A percentile compares a stretch with the other conserved stretches of the same genome.
Evolutionary conservation across 1,140 invertebrate genomes (phyloP).

Genomic region (Lepidurus apus): DNA sequence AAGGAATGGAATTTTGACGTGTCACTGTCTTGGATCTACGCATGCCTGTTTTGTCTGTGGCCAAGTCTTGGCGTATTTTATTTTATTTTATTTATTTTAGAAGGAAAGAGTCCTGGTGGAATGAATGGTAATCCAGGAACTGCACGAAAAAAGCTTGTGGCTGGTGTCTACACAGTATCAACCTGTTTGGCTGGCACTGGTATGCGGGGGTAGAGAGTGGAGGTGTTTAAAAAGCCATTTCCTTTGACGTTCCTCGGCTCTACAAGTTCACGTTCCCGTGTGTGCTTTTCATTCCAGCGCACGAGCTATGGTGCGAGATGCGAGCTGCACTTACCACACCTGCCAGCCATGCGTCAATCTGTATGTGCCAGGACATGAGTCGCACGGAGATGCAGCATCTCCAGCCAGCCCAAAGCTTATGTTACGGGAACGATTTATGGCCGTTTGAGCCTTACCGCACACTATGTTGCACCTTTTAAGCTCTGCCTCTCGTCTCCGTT

Average conservation of each 20-base stretch:
- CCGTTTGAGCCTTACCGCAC: slow-evolving; percentile 14
- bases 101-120: neutral
- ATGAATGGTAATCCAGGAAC: neutral
- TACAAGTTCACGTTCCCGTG: neutral
- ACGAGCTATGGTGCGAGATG: neutral
- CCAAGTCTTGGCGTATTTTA: too few species aligned
- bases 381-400: neutral
- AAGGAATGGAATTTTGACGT: neutral
- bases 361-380: neutral
- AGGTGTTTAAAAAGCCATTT: slow-evolving; percentile 19
- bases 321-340: neutral
- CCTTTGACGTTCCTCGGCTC: slow-evolving; percentile 12
- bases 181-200: neutral
- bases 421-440: neutral
- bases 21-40: neutral
- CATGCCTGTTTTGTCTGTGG: too few species aligned
- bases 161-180: neutral
- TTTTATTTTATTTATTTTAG: too few species aligned
- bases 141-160: neutral
- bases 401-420: neutral
- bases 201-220: neutral
- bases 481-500: neutral
- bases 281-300: neutral
- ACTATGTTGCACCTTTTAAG: slow-evolving; percentile 8
- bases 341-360: slow-evolving; percentile 13